Percentiles rank a stretch among this genome's conserved stretches.
These are phyloP conservation scores for Microctenopoma stevenorrisi DNA, from an alignment of 2,797 vertebrate species.

Conservation along the genomic window DNA sequence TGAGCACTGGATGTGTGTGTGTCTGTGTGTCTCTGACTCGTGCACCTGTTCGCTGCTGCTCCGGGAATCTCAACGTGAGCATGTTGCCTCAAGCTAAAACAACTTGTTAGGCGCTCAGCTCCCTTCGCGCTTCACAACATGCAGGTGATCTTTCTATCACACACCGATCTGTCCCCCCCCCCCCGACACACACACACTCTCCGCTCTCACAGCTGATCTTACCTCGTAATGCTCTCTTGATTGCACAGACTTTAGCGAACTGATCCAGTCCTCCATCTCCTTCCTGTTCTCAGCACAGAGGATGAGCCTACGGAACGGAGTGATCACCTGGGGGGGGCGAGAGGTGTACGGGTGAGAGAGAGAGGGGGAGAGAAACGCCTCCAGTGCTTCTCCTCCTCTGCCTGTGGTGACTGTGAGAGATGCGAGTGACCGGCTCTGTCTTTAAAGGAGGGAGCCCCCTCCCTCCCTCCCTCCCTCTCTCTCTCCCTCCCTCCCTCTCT, in stretches of 20 bases:
- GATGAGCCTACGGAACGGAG: slow-evolving; percentile 92
- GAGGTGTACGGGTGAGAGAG: slow-evolving; percentile 21
- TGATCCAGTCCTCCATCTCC: slow-evolving; percentile 98
- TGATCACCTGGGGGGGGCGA: slow-evolving; percentile 88
- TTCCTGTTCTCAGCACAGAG: slow-evolving; percentile 92
- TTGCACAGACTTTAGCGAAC: slow-evolving; percentile 93
- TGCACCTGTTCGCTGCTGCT: not conserved
- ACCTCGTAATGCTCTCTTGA: slow-evolving; percentile 98
- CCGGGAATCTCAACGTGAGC: not conserved
- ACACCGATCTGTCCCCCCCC: not conserved
- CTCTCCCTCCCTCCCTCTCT: slow-evolving; percentile 25
- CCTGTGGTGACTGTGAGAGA: slow-evolving; percentile 64
- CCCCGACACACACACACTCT: not conserved
- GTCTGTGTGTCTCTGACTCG: too few relatives aligned
- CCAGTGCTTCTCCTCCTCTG: slow-evolving; percentile 54
- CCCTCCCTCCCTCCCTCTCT: slow-evolving; percentile 30
- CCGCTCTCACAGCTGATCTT: slow-evolving; percentile 57
- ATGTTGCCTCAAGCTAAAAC: slow-evolving; percentile 4
- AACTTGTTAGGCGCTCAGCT: not conserved
- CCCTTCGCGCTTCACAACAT: not conserved
- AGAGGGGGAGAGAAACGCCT: slow-evolving; percentile 47
- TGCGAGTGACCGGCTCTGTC: slow-evolving; percentile 53
- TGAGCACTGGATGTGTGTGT: too few relatives aligned
- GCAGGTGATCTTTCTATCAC: not conserved
- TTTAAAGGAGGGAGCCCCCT: slow-evolving; percentile 67